phyloP scores from a whole-genome alignment of 2,797 vertebrate species.

The Tragelaphus oryx region DNA sequence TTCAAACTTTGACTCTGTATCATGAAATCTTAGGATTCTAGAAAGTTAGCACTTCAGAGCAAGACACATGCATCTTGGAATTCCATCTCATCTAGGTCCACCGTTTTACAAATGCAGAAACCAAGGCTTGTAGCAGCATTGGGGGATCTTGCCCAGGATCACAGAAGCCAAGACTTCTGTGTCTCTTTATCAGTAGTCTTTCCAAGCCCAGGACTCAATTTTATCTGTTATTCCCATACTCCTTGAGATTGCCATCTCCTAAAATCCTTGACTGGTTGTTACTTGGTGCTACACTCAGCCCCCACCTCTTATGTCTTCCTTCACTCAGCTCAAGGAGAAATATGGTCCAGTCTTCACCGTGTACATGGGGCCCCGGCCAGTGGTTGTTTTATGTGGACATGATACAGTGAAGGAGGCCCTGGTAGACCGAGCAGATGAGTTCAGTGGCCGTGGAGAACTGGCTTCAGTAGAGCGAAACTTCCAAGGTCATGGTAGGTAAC shows the following conservation, averaged over 20 bases:
- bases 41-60: background rate
- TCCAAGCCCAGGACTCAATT: background rate
- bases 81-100: background rate
- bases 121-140: background rate
- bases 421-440: slow-evolving; percentile 79
- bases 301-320: background rate
- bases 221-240: background rate
- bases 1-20: background rate
- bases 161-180: background rate
- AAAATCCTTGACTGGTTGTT: background rate
- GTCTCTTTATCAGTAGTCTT: background rate
- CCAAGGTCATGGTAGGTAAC: slow-evolving; percentile 79
- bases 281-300: background rate
- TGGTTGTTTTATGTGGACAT: slow-evolving; percentile 81
- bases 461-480: slow-evolving; percentile 75
- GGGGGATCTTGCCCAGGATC: background rate
- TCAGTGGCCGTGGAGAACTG: slow-evolving; percentile 78
- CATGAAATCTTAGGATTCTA: background rate
- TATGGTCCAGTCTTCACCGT: slow-evolving; percentile 82
- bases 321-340: slow-evolving; percentile 77
- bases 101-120: background rate
- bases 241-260: background rate
- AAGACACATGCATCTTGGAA: background rate
- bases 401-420: slow-evolving; percentile 81
- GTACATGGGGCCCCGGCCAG: slow-evolving; percentile 77